A percentile compares a stretch with the other conserved stretches of the same genome.
Conservation (phyloP, 2,113 vertebrate species). For the Passer montanus region DNA sequence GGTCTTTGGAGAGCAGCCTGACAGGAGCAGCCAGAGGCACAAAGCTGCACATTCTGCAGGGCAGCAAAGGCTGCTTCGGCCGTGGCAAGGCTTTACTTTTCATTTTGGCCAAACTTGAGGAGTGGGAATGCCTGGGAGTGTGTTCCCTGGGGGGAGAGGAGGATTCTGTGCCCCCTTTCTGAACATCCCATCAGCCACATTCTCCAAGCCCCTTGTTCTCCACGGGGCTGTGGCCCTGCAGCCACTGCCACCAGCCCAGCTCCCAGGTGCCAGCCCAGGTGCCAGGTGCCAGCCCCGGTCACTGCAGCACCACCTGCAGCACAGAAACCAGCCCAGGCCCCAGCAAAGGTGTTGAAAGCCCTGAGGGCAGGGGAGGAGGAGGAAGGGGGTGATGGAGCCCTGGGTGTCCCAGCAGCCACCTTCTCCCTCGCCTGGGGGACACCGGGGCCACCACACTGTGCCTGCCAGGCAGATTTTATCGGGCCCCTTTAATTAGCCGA, state of each 20-base stretch:
- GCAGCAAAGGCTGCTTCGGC: rapidly evolving
- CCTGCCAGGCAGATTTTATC: conserved; percentile 47
- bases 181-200: rapidly evolving
- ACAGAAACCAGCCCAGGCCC: not conserved
- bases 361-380: not conserved
- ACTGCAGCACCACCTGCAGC: not conserved
- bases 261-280: not conserved
- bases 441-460: not conserved
- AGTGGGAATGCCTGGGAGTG: not conserved
- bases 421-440: not conserved
- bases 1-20: not conserved
- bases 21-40: too few relatives aligned
- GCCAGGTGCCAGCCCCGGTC: not conserved
- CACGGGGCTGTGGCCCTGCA: rapidly evolving
- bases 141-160: not conserved
- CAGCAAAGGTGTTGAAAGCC: not conserved
- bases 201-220: not conserved
- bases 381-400: not conserved
- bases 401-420: not conserved
- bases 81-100: not conserved
- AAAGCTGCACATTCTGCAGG: not conserved
- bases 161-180: not conserved
- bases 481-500: conserved; percentile 44
- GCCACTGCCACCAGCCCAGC: not conserved
- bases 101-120: not conserved